Evolutionary conservation across 2,888 invertebrate species (phyloP).

Genomic region (Cheilosia urbana): DNA sequence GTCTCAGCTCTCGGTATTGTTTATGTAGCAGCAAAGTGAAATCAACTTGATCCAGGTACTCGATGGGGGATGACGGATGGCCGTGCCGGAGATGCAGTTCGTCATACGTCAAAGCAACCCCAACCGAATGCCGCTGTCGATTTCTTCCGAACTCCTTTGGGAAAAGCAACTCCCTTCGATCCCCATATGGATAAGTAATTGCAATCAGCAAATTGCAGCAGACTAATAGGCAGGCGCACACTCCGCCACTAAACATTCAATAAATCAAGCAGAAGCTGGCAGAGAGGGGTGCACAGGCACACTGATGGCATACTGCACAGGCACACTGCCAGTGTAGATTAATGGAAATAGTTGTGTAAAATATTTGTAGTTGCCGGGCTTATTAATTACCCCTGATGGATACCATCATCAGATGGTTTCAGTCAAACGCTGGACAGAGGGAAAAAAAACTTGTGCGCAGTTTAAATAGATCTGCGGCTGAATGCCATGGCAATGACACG

Average conservation of each 20-base stretch:
- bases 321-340: conserved; percentile 28
- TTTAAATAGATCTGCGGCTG: conserved; percentile 57
- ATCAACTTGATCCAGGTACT: conserved; percentile 28
- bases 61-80: conserved; percentile 47
- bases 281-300: background rate
- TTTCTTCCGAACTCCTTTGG: conserved; percentile 51
- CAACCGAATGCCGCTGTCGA: conserved; percentile 3
- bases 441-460: conserved; percentile 7
- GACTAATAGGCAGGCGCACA: conserved; percentile 70
- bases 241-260: conserved; percentile 55
- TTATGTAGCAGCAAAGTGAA: conserved; percentile 51
- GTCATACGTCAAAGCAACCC: conserved; percentile 60
- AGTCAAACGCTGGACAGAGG: background rate
- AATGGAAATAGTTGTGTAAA: conserved; percentile 67
- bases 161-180: conserved; percentile 33
- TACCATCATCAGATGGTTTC: conserved; percentile 48
- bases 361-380: conserved; percentile 39
- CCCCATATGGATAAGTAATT: conserved; percentile 55
- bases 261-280: conserved; percentile 43
- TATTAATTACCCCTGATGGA: conserved; percentile 62
- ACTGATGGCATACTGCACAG: background rate
- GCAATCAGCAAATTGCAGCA: conserved; percentile 69
- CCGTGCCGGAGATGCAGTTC: conserved; percentile 42
- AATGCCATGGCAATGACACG: conserved; percentile 45
- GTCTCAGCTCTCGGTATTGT: background rate